These are phyloP conservation scores for Volucella inflata DNA, from an alignment of 2,888 invertebrate genomes.

Conservation along the genomic window DNA sequence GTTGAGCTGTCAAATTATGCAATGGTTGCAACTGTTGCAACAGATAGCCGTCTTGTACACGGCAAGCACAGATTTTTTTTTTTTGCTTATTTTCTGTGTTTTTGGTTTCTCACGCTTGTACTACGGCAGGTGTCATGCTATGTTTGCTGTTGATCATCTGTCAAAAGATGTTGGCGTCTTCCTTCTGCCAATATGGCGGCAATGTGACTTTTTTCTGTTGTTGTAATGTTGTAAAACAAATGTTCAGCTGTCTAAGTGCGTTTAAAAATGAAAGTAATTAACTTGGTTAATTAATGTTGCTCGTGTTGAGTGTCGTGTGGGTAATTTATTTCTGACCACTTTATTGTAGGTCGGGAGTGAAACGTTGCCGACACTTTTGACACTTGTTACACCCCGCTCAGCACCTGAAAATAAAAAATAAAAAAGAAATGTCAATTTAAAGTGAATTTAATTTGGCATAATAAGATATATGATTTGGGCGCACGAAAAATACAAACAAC, in stretches of 20 bases:
- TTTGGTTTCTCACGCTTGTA: slow-evolving; percentile 58
- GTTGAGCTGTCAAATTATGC: slow-evolving; percentile 71
- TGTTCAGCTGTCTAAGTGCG: slow-evolving; percentile 34
- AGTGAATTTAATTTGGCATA: slow-evolving; percentile 7
- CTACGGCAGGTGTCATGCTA: slow-evolving; percentile 43
- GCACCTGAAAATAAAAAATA: slow-evolving; percentile 57
- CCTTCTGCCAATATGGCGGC: slow-evolving; percentile 27
- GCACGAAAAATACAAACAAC: background rate
- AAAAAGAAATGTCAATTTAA: slow-evolving; percentile 15
- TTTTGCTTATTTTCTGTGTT: background rate
- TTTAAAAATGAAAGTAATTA: slow-evolving; percentile 58
- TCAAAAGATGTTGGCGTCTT: slow-evolving; percentile 70
- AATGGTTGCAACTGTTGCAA: slow-evolving; percentile 52
- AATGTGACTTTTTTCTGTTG: slow-evolving; percentile 24
- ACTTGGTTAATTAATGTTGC: slow-evolving; percentile 54
- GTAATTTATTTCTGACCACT: slow-evolving; percentile 59
- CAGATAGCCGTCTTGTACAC: slow-evolving; percentile 7
- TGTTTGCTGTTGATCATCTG: slow-evolving; percentile 59
- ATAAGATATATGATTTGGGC: slow-evolving; percentile 15
- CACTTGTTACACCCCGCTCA: slow-evolving; percentile 50
- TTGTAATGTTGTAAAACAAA: slow-evolving; percentile 3
- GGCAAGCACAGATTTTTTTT: background rate
- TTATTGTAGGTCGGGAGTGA: slow-evolving; percentile 29
- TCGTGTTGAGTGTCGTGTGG: slow-evolving; percentile 6
- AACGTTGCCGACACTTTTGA: slow-evolving; percentile 59